A percentile compares a stretch with the other conserved stretches of the same genome.
Conservation (phyloP, 2,797 vertebrate species). For the Pteronotus mesoamericanus region DNA sequence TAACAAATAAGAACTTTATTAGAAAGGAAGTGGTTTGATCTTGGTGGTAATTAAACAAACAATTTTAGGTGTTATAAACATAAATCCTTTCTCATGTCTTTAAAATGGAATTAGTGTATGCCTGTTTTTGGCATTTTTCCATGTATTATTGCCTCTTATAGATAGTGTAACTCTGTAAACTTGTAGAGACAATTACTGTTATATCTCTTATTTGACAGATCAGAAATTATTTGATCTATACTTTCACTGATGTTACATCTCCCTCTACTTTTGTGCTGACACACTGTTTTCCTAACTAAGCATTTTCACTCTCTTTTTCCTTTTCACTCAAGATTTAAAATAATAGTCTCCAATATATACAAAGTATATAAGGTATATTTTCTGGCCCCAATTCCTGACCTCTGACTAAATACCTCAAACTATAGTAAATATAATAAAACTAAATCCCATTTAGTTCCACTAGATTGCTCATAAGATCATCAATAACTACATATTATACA, state of each 20-base stretch:
- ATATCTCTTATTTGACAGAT: not conserved
- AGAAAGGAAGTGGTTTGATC: not conserved
- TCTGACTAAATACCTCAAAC: not conserved
- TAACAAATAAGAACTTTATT: not conserved
- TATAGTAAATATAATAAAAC: not conserved
- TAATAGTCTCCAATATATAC: not conserved
- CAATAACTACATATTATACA: not conserved
- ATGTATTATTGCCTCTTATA: not conserved
- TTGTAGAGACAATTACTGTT: not conserved
- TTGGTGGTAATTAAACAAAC: not conserved
- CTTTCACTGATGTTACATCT: not conserved
- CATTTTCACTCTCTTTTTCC: not conserved
- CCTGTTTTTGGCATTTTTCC: not conserved
- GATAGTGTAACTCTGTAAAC: not conserved
- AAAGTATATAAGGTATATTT: not conserved
- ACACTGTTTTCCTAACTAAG: not conserved
- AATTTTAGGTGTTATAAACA: not conserved
- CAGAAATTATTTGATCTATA: not conserved
- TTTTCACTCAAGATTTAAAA: not conserved
- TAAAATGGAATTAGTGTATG: not conserved
- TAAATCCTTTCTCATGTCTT: not conserved
- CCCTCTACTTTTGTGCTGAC: not conserved
- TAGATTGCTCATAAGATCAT: not conserved
- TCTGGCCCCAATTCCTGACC: not conserved
- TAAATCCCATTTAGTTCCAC: not conserved